Base-by-base conservation (phyloP, 2,888 invertebrate species). In the Patella depressa region DNA sequence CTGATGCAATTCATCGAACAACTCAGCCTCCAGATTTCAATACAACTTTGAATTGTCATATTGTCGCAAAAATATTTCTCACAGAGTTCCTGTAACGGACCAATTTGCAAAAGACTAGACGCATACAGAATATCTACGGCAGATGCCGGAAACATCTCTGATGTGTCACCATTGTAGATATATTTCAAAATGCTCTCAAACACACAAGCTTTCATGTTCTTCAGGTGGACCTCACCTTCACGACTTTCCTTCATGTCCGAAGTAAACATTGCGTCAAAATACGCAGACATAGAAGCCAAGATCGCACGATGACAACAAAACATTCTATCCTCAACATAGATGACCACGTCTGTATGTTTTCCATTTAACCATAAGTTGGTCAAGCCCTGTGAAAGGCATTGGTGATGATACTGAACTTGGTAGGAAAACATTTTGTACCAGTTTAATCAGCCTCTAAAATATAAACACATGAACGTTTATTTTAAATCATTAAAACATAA, bases 81-180 rank as follows among this genome's bases (percentile, higher is more conserved):
- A 91, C 97, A 97, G 53, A 95, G 93, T 81, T 95, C 94, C 78
- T 96, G 93, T 71, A 97, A 94, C 0, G 96, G 96, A 74, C 95
- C 93, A 85, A 97, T 95, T 85, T 95, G 95, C 75, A 97, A 94
- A 89, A 97, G 96, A 92, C 97, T 97, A 2, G 97, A 96, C 0
- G 95, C 95, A 87, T 95, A 94, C 17, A 97, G 92, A n/a, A 89
- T 75, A 72, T 89, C 87, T 86, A 95, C 95, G 0, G 97, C 96
- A 89, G 96, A 97, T 72, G 95, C 94, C 72, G 94, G 94, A 78
- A 94, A 95, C 80, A 95, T 94, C 76, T 96, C 94, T 83, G 94
- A 94, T 14, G 73, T 76, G 73, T 85, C 83, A 74, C 96, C 94
- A 71, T 96, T 92, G 91, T 98, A 98, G 0, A 96, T 95, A 91